Conservation (phyloP, 2,113 vertebrate genomes). For the Anolis carolinensis region DNA sequence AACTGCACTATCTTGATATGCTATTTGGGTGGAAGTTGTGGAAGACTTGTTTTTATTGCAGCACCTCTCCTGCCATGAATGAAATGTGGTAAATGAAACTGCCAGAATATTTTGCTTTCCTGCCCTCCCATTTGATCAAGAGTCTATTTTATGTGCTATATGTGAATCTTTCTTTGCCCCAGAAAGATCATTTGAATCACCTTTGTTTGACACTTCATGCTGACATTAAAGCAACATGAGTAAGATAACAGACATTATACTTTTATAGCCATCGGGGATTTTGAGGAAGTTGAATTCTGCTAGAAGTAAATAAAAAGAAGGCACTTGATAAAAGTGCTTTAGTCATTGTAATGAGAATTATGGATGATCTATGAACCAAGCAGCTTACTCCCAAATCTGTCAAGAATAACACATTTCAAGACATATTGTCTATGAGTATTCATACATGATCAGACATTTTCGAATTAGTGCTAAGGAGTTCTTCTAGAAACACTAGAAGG, state of each 20-base stretch:
- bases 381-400: background rate
- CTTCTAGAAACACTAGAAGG: background rate
- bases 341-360: background rate
- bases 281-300: background rate
- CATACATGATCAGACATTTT: background rate
- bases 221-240: slow-evolving; percentile 6
- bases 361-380: background rate
- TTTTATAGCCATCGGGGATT: slow-evolving; percentile 3
- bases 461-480: background rate
- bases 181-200: slow-evolving; percentile 17
- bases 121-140: background rate
- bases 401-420: background rate
- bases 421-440: background rate
- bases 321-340: background rate
- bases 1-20: background rate
- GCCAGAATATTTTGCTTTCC: background rate
- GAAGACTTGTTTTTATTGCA: background rate
- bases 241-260: background rate
- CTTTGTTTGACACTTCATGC: background rate
- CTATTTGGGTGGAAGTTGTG: background rate
- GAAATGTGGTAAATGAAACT: slow-evolving; percentile 1
- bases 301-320: slow-evolving; percentile 12
- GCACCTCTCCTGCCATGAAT: background rate
- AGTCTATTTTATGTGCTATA: background rate
- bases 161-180: background rate